phyloP scores from a whole-genome alignment of 1,140 invertebrate species.

The Linepithema humile region DNA sequence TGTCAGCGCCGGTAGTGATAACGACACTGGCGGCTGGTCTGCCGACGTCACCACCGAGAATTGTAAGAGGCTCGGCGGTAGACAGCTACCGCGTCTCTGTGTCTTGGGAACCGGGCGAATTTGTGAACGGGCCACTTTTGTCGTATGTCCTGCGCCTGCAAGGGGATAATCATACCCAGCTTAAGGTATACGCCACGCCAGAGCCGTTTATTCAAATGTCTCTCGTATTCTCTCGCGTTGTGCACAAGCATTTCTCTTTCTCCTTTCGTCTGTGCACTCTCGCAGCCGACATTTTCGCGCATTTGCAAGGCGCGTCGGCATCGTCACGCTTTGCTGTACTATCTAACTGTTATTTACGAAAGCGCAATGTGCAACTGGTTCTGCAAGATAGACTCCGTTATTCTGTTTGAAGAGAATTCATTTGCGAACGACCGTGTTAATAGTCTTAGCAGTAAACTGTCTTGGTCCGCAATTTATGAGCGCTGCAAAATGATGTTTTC shows the following conservation, averaged over 20 bases:
- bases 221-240: not conserved
- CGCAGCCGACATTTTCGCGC: conserved; percentile 7
- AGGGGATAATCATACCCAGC: conserved; percentile 86
- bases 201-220: conserved; percentile 61
- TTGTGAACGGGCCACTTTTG: conserved; percentile 94
- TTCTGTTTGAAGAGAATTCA: not conserved
- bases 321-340: conserved; percentile 56
- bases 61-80: conserved; percentile 91
- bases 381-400: conserved; percentile 58
- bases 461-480: not conserved
- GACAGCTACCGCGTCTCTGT: conserved; percentile 93
- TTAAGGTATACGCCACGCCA: conserved; percentile 86
- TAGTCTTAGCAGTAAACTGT: not conserved
- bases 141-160: conserved; percentile 90
- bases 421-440: conserved; percentile 6
- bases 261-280: not conserved
- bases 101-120: conserved; percentile 94
- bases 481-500: not conserved
- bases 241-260: not conserved
- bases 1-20: conserved; percentile 92
- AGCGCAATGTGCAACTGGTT: conserved; percentile 60
- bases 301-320: not conserved
- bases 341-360: conserved; percentile 38
- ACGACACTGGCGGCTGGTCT: conserved; percentile 90
- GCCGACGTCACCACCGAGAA: conserved; percentile 89